These are phyloP conservation scores for Zygogramma bicolorata DNA, from an alignment of 2,888 invertebrate genomes.

Conservation along the genomic window DNA sequence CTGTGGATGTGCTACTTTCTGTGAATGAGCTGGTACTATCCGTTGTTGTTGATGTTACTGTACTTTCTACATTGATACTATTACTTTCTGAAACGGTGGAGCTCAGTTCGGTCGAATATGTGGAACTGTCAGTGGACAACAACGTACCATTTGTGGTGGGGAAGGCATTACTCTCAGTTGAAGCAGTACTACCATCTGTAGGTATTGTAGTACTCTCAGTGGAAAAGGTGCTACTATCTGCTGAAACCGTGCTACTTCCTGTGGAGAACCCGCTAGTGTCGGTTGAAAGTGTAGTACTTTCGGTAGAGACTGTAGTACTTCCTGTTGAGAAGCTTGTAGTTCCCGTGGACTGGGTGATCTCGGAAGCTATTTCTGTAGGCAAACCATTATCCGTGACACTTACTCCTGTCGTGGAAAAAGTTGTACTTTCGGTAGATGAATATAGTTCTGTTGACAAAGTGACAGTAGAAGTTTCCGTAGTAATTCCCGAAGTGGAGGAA, in stretches of 20 bases:
- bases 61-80: slow-evolving; percentile 10
- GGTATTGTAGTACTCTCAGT: slow-evolving; percentile 19
- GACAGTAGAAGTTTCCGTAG: slow-evolving; percentile 14
- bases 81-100: slow-evolving; percentile 28
- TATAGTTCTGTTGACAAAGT: slow-evolving; percentile 22
- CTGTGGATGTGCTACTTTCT: slow-evolving; percentile 5
- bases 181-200: slow-evolving; percentile 13
- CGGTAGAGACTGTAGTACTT: not conserved
- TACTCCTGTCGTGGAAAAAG: slow-evolving; percentile 20
- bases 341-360: not conserved
- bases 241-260: not conserved
- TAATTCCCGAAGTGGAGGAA: slow-evolving; percentile 3
- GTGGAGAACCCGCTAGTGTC: slow-evolving; percentile 10
- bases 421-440: slow-evolving; percentile 22
- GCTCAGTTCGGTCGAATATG: slow-evolving; percentile 10
- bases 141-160: slow-evolving; percentile 23
- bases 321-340: not conserved
- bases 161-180: slow-evolving; percentile 6
- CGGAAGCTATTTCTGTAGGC: not conserved
- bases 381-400: slow-evolving; percentile 23
- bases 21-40: not conserved
- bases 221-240: not conserved
- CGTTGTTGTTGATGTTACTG: slow-evolving; percentile 23
- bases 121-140: slow-evolving; percentile 23
- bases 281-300: not conserved